Evolutionary conservation across 2,113 vertebrate genomes (phyloP).

Genomic region (Istiophorus platypterus): DNA sequence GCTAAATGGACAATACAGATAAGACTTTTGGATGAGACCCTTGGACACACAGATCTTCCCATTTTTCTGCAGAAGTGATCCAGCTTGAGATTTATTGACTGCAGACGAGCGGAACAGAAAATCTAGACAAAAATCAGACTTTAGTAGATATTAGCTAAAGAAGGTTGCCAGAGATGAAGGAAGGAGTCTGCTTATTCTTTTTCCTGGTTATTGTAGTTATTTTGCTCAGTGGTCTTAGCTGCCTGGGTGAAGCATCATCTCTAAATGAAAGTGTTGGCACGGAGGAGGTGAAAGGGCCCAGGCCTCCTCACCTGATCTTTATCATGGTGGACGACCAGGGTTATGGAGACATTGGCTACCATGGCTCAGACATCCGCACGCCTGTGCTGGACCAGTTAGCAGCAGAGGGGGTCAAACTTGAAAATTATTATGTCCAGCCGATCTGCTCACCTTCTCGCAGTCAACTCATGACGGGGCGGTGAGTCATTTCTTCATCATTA

Average conservation of each 20-base stretch:
- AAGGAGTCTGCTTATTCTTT: not conserved
- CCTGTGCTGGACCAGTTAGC: constrained; percentile 91
- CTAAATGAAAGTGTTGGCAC: not conserved
- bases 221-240: constrained; percentile 49
- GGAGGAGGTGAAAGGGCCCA: not conserved
- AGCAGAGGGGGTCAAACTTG: constrained; percentile 91
- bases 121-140: constrained; percentile 14
- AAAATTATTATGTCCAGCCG: constrained; percentile 97
- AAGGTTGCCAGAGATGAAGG: constrained; percentile 37
- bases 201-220: constrained; percentile 39
- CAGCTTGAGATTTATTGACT: constrained; percentile 13
- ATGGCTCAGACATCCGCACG: constrained; percentile 92
- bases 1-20: constrained; percentile 42
- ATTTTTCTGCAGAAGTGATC: constrained; percentile 16
- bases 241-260: constrained; percentile 35
- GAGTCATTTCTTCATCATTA: constrained; percentile 65
- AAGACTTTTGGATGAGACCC: constrained; percentile 29
- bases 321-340: constrained; percentile 96
- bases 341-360: constrained; percentile 93
- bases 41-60: not conserved
- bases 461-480: constrained; percentile 95
- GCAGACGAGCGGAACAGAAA: constrained; percentile 26
- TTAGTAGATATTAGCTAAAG: not conserved
- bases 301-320: constrained; percentile 90
- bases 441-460: constrained; percentile 96